phyloP scores from a whole-genome alignment of 2,888 invertebrate genomes.

The Volucella inanis region DNA sequence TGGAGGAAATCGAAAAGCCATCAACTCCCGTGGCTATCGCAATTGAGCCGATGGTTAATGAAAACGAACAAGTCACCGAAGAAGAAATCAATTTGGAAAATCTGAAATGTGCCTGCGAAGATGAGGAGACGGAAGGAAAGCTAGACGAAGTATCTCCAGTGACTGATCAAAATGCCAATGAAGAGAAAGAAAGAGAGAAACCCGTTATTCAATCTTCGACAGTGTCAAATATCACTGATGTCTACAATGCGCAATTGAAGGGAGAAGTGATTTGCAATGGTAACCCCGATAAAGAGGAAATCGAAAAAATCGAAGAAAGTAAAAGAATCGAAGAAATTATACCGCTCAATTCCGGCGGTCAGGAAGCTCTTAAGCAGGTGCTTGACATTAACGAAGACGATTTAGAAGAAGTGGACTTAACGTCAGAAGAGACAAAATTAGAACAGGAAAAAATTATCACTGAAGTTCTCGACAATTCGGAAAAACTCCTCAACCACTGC shows the following conservation, averaged over 20 bases:
- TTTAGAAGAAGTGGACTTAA: constrained; percentile 79
- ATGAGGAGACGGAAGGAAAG: constrained; percentile 65
- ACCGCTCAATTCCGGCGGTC: constrained; percentile 77
- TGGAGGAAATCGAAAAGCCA: constrained; percentile 72
- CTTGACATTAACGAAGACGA: constrained; percentile 80
- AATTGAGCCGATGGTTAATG: constrained; percentile 64
- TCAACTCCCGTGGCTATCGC: constrained; percentile 68
- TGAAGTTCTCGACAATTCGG: constrained; percentile 84
- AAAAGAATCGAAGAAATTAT: constrained; percentile 75
- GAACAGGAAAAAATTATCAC: constrained; percentile 84
- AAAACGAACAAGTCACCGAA: constrained; percentile 76
- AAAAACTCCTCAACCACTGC: constrained; percentile 84
- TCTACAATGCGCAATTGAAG: constrained; percentile 83
- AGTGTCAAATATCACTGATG: constrained; percentile 82
- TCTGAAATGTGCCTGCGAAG: constrained; percentile 77
- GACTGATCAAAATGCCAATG: constrained; percentile 69
- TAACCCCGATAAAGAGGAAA: constrained; percentile 54
- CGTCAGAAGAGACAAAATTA: constrained; percentile 77
- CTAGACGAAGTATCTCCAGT: constrained; percentile 39
- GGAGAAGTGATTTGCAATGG: constrained; percentile 80
- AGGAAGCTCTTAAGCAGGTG: constrained; percentile 82
- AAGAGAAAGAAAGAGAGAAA: constrained; percentile 78
- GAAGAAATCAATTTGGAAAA: constrained; percentile 76
- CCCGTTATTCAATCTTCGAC: constrained; percentile 65
- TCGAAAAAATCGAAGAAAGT: constrained; percentile 5